These are phyloP conservation scores for Brienomyrus brachyistius DNA, from an alignment of 2,113 vertebrate genomes.

Conservation along the genomic window DNA sequence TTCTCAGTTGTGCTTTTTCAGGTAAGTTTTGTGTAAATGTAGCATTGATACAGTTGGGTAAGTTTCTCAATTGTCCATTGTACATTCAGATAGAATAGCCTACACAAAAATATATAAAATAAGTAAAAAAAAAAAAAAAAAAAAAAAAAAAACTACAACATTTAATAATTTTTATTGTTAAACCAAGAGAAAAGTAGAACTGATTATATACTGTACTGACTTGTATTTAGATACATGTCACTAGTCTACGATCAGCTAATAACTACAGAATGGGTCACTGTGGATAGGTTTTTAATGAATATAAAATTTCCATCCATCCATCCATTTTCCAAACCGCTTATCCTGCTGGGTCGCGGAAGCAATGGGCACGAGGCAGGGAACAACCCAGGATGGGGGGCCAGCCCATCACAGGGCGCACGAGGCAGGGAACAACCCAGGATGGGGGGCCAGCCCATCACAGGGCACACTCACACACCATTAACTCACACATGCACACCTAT, in stretches of 20 bases:
- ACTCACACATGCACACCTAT: too few species aligned
- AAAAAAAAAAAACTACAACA: neutral
- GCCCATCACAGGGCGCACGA: too few species aligned
- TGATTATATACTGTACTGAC: neutral
- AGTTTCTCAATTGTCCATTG: neutral
- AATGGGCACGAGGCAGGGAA: too few species aligned
- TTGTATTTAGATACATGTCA: neutral
- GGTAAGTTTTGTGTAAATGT: neutral
- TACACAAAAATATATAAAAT: neutral
- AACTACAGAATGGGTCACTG: neutral
- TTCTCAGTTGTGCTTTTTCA: neutral
- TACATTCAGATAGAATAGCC: neutral
- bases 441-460: too few species aligned
- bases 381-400: too few species aligned
- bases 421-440: too few species aligned
- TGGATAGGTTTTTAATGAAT: neutral
- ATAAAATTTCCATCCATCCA: neutral
- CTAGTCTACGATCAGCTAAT: neutral
- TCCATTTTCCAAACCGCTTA: too few species aligned
- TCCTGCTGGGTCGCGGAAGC: too few species aligned
- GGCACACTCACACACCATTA: too few species aligned
- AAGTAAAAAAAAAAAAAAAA: neutral
- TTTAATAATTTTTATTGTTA: neutral
- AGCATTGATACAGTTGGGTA: neutral
- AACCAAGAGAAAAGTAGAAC: neutral